Evolutionary conservation across 2,797 vertebrate species (phyloP).

Genomic region (Helicolenus hilgendorfi): DNA sequence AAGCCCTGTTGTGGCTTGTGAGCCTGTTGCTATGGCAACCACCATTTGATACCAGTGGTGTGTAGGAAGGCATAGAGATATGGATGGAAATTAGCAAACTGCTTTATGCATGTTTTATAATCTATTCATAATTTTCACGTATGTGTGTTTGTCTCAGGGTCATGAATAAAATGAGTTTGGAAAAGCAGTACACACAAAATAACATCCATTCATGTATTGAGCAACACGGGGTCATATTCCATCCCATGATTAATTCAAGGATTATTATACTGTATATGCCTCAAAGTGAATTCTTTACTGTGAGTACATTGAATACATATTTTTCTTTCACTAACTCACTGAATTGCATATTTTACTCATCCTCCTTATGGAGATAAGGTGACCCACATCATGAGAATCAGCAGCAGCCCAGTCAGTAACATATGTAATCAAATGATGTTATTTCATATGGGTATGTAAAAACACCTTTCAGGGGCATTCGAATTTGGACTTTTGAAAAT

Average conservation of each 20-base stretch:
- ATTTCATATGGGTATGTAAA: neutral
- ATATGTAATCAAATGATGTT: neutral
- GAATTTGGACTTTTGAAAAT: neutral
- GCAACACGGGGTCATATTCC: constrained; percentile 35
- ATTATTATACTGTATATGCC: constrained; percentile 40
- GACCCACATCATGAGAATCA: constrained; percentile 16
- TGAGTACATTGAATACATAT: constrained; percentile 2
- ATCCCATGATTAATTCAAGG: constrained; percentile 63
- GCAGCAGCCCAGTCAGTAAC: neutral
- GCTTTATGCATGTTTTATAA: constrained; percentile 79
- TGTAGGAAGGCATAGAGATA: constrained; percentile 89
- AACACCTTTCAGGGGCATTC: neutral
- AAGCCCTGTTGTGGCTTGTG: constrained; percentile 89
- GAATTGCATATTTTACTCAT: constrained; percentile 2
- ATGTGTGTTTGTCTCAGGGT: constrained; percentile 49
- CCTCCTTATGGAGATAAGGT: neutral
- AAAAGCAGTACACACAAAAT: constrained; percentile 17
- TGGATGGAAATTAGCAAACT: constrained; percentile 86
- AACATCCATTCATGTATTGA: constrained; percentile 52
- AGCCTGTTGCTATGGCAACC: constrained; percentile 91
- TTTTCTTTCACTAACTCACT: constrained; percentile 1
- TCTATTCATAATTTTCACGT: constrained; percentile 74
- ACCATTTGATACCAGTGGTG: constrained; percentile 88
- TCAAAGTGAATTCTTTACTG: constrained; percentile 61
- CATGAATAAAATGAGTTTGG: constrained; percentile 49